These are phyloP conservation scores for Drosophila trichaetosa DNA, from an alignment of 2,888 invertebrate genomes.

Conservation along the genomic window DNA sequence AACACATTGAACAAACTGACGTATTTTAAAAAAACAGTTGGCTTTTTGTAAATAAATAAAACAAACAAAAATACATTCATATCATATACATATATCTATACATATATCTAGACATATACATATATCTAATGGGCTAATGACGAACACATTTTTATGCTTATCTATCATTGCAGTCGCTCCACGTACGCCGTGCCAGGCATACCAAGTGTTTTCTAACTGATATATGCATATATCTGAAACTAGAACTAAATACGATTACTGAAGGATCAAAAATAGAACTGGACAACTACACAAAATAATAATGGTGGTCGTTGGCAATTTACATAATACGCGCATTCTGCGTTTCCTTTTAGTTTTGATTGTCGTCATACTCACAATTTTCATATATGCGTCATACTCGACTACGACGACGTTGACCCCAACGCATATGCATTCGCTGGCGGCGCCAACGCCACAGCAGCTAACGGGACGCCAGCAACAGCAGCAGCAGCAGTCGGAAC, in stretches of 20 bases:
- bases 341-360: constrained; percentile 85
- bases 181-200: constrained; percentile 19
- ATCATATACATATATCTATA: too few relatives aligned
- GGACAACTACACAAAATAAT: constrained; percentile 1
- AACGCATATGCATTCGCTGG: constrained; percentile 68
- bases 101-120: too few relatives aligned
- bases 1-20: too few relatives aligned
- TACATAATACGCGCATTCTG: constrained; percentile 85
- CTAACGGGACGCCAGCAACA: constrained; percentile 33
- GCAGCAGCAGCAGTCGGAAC: constrained; percentile 9
- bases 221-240: constrained; percentile 9
- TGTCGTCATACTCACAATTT: constrained; percentile 85
- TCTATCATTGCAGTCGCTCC: constrained; percentile 53
- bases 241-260: constrained; percentile 23
- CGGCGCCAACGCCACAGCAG: constrained; percentile 50
- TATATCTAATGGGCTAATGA: constrained; percentile 23
- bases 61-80: neutral
- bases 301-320: constrained; percentile 70
- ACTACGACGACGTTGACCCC: constrained; percentile 81
- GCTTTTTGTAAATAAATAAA: neutral
- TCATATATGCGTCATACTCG: constrained; percentile 86
- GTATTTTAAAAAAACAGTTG: constrained; percentile 9
- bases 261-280: constrained; percentile 17
- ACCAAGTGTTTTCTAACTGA: constrained; percentile 10
- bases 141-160: constrained; percentile 29